phyloP scores from a whole-genome alignment of 1,140 invertebrate species.

The Caenorhabditis remanei region DNA sequence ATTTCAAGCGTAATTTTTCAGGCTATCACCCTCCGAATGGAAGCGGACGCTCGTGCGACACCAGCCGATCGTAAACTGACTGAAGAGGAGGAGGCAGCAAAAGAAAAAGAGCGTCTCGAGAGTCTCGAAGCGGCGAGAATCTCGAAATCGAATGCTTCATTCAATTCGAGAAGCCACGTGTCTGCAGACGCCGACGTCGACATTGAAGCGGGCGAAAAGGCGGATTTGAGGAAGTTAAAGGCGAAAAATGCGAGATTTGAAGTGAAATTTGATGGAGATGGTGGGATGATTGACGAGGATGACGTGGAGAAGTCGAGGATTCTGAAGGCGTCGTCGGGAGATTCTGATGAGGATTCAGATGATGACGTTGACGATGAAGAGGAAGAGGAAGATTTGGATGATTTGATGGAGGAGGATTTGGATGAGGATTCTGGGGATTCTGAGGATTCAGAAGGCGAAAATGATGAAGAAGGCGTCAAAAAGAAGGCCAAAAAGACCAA shows the following conservation, averaged over 20 bases:
- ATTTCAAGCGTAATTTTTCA: conserved; percentile 55
- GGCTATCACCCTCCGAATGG: conserved; percentile 45
- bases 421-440: conserved; percentile 42
- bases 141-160: conserved; percentile 56
- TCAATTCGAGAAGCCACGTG: conserved; percentile 45
- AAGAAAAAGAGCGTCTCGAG: conserved; percentile 65
- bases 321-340: neutral
- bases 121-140: conserved; percentile 56
- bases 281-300: conserved; percentile 31
- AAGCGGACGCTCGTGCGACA: conserved; percentile 53
- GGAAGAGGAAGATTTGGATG: conserved; percentile 53
- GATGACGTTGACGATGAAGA: conserved; percentile 48
- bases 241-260: conserved; percentile 54
- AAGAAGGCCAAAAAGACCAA: neutral
- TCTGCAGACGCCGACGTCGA: conserved; percentile 50
- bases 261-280: conserved; percentile 35
- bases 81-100: conserved; percentile 59
- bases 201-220: neutral
- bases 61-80: conserved; percentile 62
- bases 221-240: neutral
- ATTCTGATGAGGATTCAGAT: conserved; percentile 43
- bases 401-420: conserved; percentile 58
- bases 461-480: conserved; percentile 16
- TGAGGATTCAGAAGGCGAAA: neutral
- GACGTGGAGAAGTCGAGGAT: neutral